These are phyloP conservation scores for Taphrorychus bicolor DNA, from an alignment of 2,888 invertebrate species.

Conservation along the genomic window DNA sequence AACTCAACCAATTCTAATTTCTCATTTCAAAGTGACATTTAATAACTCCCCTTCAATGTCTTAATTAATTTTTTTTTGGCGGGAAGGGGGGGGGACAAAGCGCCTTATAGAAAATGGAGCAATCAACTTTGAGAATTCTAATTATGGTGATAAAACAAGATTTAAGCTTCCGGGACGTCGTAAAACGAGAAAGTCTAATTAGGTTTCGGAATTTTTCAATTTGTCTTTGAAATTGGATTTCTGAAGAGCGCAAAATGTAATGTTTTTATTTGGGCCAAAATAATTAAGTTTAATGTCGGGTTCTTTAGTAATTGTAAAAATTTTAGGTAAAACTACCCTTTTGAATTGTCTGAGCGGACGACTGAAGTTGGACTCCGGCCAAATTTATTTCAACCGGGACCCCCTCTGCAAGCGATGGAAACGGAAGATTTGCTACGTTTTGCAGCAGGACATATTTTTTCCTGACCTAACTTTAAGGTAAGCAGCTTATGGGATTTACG, in stretches of 20 bases:
- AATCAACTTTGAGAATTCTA: background rate
- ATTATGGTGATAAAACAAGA: background rate
- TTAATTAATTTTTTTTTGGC: background rate
- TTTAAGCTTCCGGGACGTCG: background rate
- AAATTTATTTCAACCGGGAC: slow-evolving; percentile 58
- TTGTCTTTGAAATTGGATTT: slow-evolving; percentile 4
- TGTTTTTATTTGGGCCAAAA: background rate
- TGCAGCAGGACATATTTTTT: slow-evolving; percentile 84
- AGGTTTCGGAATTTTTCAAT: slow-evolving; percentile 4
- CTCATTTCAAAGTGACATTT: background rate
- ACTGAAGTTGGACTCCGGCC: slow-evolving; percentile 70
- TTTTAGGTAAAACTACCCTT: slow-evolving; percentile 74
- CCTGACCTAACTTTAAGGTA: slow-evolving; percentile 74
- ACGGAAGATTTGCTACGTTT: slow-evolving; percentile 79
- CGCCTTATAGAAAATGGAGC: background rate
- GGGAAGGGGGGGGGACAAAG: background rate
- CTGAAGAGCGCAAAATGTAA: background rate
- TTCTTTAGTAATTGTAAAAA: too few relatives aligned
- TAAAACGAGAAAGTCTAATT: background rate
- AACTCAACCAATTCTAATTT: background rate
- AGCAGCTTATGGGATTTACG: slow-evolving; percentile 8
- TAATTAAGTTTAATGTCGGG: too few relatives aligned
- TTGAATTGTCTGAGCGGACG: slow-evolving; percentile 79
- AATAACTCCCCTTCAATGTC: background rate
- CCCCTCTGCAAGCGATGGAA: slow-evolving; percentile 65